These are phyloP conservation scores for Sebastes schlegelii DNA, from an alignment of 2,113 vertebrate species.

Conservation along the genomic window DNA sequence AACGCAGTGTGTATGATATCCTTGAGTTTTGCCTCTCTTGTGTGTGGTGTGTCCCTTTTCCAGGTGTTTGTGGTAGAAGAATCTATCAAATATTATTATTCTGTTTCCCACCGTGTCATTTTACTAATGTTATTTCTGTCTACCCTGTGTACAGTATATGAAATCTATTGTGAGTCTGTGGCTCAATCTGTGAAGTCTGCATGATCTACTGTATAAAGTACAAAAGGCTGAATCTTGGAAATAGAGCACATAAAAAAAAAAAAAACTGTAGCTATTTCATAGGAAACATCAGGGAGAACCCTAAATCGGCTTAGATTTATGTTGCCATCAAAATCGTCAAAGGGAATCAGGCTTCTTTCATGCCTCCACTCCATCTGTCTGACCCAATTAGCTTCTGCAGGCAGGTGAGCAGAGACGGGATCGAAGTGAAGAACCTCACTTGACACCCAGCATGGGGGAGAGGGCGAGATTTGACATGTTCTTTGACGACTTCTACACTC, in stretches of 20 bases:
- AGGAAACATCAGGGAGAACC: neutral
- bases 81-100: neutral
- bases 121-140: neutral
- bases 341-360: conserved; percentile 56
- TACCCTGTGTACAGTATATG: neutral
- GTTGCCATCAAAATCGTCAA: conserved; percentile 55
- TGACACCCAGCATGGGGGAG: conserved; percentile 50
- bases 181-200: conserved; percentile 2
- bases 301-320: conserved; percentile 46
- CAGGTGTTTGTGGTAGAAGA: neutral
- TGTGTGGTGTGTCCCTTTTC: neutral
- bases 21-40: neutral
- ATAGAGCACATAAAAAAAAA: neutral
- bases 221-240: neutral
- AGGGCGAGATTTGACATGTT: conserved; percentile 48
- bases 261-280: conserved; percentile 30
- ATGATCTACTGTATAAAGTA: conserved; percentile 5
- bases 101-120: neutral
- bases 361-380: conserved; percentile 70
- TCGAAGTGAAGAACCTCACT: conserved; percentile 41
- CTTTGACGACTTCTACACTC: conserved; percentile 42
- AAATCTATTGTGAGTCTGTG: neutral
- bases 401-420: conserved; percentile 62
- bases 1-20: neutral
- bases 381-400: conserved; percentile 73